phyloP scores from a whole-genome alignment of 2,888 invertebrate species.

The Mantis religiosa region DNA sequence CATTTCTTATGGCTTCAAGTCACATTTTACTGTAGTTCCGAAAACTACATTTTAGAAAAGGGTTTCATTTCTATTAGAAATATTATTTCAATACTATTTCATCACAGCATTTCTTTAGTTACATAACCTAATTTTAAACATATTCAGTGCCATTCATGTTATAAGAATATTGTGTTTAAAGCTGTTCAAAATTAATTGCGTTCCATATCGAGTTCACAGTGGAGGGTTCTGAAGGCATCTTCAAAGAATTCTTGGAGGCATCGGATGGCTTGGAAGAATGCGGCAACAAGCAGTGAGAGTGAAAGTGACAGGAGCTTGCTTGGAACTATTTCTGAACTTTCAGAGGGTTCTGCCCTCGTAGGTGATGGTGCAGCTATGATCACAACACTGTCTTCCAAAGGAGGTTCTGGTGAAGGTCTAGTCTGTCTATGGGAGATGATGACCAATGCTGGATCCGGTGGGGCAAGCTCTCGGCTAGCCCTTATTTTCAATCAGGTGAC shows the following conservation, averaged over 20 bases:
- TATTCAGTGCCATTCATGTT: not conserved
- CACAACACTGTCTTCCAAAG: not conserved
- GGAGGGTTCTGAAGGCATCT: slow-evolving; percentile 45
- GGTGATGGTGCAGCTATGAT: not conserved
- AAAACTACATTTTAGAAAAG: not conserved
- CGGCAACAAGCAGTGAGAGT: slow-evolving; percentile 57
- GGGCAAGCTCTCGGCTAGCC: not conserved
- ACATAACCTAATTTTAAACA: not conserved
- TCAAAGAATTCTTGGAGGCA: slow-evolving; percentile 60
- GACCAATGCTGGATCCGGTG: not conserved
- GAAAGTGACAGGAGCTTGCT: slow-evolving; percentile 57
- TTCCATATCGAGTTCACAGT: slow-evolving; percentile 25
- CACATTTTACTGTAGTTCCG: not conserved
- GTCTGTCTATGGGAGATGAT: slow-evolving; percentile 15
- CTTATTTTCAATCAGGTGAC: slow-evolving; percentile 21
- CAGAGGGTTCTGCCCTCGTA: not conserved
- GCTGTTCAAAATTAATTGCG: not conserved
- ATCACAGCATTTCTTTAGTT: not conserved
- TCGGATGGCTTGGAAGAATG: slow-evolving; percentile 58
- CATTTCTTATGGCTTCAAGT: not conserved
- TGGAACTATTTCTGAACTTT: slow-evolving; percentile 43
- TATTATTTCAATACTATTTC: not conserved
- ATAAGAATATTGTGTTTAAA: not conserved
- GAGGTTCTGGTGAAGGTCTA: not conserved
- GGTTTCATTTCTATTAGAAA: not conserved